These are phyloP conservation scores for Callimorpha dominula DNA, from an alignment of 2,888 invertebrate genomes.

Conservation along the genomic window DNA sequence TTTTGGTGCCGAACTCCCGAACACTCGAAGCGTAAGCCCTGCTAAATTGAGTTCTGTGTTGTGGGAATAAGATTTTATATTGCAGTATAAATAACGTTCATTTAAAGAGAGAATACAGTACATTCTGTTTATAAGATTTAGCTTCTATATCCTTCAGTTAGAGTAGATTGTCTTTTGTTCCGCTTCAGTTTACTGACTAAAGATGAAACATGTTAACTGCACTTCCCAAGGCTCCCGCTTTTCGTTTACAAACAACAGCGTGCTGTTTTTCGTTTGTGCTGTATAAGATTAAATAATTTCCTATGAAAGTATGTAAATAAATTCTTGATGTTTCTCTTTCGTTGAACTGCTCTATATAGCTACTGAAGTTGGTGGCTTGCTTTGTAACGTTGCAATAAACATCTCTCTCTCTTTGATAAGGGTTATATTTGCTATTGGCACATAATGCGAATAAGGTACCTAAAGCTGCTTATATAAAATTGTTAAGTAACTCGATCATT, in stretches of 20 bases:
- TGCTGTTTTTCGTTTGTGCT: constrained; percentile 76
- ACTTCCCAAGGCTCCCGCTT: constrained; percentile 76
- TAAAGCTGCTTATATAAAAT: too few species aligned
- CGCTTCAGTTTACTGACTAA: constrained; percentile 52
- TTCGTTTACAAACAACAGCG: constrained; percentile 79
- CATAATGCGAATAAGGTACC: too few species aligned
- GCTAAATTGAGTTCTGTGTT: constrained; percentile 59
- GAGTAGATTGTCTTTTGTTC: constrained; percentile 53
- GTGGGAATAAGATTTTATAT: constrained; percentile 52
- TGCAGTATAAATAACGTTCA: constrained; percentile 27
- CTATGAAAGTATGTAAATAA: constrained; percentile 70
- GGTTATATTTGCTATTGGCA: too few species aligned
- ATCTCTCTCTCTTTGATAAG: not conserved
- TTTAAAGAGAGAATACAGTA: constrained; percentile 45
- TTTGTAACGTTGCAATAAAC: not conserved
- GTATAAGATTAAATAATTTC: constrained; percentile 78
- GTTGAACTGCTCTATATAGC: constrained; percentile 40
- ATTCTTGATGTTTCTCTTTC: constrained; percentile 55
- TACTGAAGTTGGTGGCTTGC: not conserved
- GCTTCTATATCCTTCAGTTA: constrained; percentile 27
- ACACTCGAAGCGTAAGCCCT: constrained; percentile 54
- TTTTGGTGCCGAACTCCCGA: constrained; percentile 68
- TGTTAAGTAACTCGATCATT: too few species aligned
- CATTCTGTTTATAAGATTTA: constrained; percentile 54
- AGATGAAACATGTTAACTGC: constrained; percentile 78